Evolutionary conservation across 1,140 invertebrate species (phyloP), one percentile per base, ranked within the genome.

Genomic region (Aradophagus sp.): DNA sequence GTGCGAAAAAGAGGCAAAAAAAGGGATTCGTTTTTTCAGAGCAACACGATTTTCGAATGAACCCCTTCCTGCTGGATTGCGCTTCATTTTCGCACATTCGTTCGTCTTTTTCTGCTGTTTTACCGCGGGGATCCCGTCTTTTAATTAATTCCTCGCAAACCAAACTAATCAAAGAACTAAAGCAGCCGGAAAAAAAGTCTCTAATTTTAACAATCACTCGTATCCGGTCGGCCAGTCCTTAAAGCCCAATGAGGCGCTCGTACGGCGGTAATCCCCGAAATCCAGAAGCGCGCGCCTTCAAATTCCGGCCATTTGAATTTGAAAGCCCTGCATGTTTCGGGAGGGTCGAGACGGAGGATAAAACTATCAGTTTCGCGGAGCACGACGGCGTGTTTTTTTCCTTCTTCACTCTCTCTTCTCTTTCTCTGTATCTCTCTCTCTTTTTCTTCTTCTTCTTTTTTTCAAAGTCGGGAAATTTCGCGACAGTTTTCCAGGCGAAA

Each of bases 151-250:
- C 59, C 11, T 45, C 13, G 34, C 48, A 23, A 53, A 38, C 39
- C 39, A 53, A 63, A 63, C 48, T 63, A 53, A 53, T 63, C 59
- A 63, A 47, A 63, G 59, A 63, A 53, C 31, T 53, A 53, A 53
- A 63, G 38, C 16, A 39, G 15, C 10, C 15, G 7, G 4, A 26
- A 63, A 53, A 53, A 45, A 6, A 3, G 23, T 17, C 39, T 53
- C 16, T 47, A 47, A 63, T 63, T 63, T 63, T 31, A 27, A 42
- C 59, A 63, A 63, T 63, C 41, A 47, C 14, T 53, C 20, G 23
- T 13, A n/a, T n/a, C n/a, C n/a, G n/a, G n/a, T 5, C 1, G 11
- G 4, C n/a, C 19, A 14, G n/a, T 29, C 14, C 41, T 29, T 31
- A 35, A 56, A 59, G 32, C 44, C 20, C 42, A 23, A 19, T 32